Conservation (phyloP, 2,797 vertebrate genomes). For the Florisuga fusca region DNA sequence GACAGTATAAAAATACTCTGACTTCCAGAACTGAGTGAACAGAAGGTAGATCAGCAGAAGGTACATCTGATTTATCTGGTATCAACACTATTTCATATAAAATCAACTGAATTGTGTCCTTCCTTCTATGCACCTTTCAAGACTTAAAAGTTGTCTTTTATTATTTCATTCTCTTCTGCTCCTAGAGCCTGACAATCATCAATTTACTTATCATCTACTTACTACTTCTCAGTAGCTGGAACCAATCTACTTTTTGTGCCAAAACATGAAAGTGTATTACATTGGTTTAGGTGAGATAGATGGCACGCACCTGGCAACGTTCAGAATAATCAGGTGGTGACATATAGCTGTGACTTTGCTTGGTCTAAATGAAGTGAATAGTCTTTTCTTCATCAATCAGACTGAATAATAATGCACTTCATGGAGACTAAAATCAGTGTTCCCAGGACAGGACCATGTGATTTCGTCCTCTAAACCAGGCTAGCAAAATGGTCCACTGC, state of each 20-base stretch:
- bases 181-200: background rate
- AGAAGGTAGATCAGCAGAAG: background rate
- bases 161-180: constrained; percentile 27
- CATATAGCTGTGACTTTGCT: constrained; percentile 20
- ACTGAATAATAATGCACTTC: constrained; percentile 59
- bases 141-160: constrained; percentile 8
- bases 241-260: constrained; percentile 6
- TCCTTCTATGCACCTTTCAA: constrained; percentile 7
- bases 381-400: constrained; percentile 67
- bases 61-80: background rate
- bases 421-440: constrained; percentile 35
- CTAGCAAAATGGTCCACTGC: constrained; percentile 18
- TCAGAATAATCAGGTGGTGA: background rate
- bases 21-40: background rate
- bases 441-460: background rate
- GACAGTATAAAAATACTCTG: constrained; percentile 8
- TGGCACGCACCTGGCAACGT: background rate
- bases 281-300: constrained; percentile 33
- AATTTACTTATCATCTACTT: constrained; percentile 53
- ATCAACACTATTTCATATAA: background rate
- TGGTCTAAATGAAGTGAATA: constrained; percentile 52
- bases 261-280: constrained; percentile 20
- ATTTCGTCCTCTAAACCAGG: constrained; percentile 51
- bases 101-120: background rate
- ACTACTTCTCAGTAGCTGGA: background rate